Percentiles rank a stretch among this genome's conserved stretches.
These are phyloP conservation scores for Antedon mediterranea DNA, from an alignment of 53 echinoderm and acorn worm species.

Conservation along the genomic window DNA sequence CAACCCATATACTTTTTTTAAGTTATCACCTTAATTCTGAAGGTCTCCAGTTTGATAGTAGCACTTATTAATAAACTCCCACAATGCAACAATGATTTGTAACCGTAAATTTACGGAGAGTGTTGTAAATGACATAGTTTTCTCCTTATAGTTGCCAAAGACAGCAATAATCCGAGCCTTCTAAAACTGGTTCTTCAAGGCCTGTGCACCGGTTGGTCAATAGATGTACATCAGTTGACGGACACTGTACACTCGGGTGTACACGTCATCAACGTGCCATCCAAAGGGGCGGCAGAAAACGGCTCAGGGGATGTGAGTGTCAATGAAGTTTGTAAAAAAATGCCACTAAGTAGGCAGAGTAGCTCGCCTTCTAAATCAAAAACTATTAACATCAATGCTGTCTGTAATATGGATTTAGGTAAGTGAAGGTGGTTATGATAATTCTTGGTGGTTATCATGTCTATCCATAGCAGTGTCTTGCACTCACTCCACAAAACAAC, in stretches of 20 bases:
- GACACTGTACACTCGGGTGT: background rate
- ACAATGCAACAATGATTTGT: no score
- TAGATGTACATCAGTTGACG: conserved; percentile 23
- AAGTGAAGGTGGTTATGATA: no score
- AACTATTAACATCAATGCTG: background rate
- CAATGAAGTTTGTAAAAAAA: background rate
- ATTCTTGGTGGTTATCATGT: no score
- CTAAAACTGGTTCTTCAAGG: conserved; percentile 80
- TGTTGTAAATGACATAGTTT: no score
- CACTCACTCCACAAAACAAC: no score
- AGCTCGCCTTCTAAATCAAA: background rate
- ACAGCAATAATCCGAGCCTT: conserved; percentile 56
- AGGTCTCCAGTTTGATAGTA: no score
- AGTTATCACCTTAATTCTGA: no score
- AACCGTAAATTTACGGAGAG: no score
- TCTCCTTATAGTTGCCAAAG: conserved; percentile 50
- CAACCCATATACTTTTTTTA: no score
- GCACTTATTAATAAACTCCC: no score
- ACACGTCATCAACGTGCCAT: background rate
- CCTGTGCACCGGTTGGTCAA: conserved; percentile 66
- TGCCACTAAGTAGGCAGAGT: background rate
- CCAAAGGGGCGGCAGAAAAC: background rate
- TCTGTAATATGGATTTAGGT: background rate
- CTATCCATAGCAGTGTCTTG: no score
- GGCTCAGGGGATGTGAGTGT: background rate